Evolutionary conservation across 2,797 vertebrate genomes (phyloP).

Genomic region (Silurus lanzhouensis): DNA sequence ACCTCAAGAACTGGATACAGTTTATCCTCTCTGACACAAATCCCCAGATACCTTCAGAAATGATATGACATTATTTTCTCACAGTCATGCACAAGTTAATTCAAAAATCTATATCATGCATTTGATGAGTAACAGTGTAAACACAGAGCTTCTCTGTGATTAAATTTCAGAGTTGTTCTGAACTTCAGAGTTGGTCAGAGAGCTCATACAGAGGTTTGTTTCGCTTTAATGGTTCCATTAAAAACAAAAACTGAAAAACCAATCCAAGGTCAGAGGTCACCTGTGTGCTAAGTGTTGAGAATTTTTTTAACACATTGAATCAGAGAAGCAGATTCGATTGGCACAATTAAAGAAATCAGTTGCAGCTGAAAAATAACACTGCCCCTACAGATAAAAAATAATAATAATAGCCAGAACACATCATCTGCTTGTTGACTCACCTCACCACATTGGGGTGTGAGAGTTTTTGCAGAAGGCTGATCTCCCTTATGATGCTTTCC

Average conservation of each 20-base stretch:
- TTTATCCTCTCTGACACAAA: constrained; percentile 77
- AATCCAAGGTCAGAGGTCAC: neutral
- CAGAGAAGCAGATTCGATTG: neutral
- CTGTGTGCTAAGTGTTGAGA: neutral
- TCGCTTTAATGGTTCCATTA: neutral
- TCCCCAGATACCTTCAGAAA: constrained; percentile 75
- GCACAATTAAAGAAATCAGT: neutral
- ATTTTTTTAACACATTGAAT: neutral
- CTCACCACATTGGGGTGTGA: constrained; percentile 90
- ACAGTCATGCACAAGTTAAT: neutral
- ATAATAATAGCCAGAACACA: neutral
- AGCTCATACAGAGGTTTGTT: neutral
- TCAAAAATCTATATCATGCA: neutral
- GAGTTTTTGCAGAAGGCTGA: constrained; percentile 88
- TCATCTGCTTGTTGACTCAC: constrained; percentile 58
- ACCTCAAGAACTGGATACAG: constrained; percentile 79
- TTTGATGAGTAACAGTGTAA: neutral
- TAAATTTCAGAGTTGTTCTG: neutral
- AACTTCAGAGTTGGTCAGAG: neutral
- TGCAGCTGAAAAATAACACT: neutral
- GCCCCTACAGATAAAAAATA: neutral
- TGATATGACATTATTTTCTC: neutral
- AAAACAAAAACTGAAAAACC: neutral
- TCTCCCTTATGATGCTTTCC: constrained; percentile 86
- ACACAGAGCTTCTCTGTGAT: neutral